Percentiles rank a stretch among this genome's conserved stretches.
phyloP scores from a whole-genome alignment of 2,113 vertebrate genomes.

The cattle (Bos taurus) region ARS-UCD2.0 NC_037336.1:54540501-54541000 shows the following conservation, averaged over 20 bases:
- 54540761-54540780: not conserved
- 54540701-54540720: not conserved
- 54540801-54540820: not conserved
- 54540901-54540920: not conserved
- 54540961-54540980: not conserved
- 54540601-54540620: not conserved
- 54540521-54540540: conserved; percentile 42
- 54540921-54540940: not conserved
- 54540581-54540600: not conserved
- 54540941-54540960: not conserved
- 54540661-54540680: not conserved
- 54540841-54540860: not conserved
- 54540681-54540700: not conserved
- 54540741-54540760: not conserved
- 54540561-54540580: not conserved
- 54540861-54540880: not conserved
- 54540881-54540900: not conserved
- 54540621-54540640: not conserved
- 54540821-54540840: not conserved
- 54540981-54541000: not conserved
- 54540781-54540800: not conserved
- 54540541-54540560: conserved; percentile 35
- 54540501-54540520: conserved; percentile 22
- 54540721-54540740: not conserved
- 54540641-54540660: not conserved